These are phyloP conservation scores for Limonius californicus DNA, from an alignment of 1,140 invertebrate species.

Conservation along the genomic window DNA sequence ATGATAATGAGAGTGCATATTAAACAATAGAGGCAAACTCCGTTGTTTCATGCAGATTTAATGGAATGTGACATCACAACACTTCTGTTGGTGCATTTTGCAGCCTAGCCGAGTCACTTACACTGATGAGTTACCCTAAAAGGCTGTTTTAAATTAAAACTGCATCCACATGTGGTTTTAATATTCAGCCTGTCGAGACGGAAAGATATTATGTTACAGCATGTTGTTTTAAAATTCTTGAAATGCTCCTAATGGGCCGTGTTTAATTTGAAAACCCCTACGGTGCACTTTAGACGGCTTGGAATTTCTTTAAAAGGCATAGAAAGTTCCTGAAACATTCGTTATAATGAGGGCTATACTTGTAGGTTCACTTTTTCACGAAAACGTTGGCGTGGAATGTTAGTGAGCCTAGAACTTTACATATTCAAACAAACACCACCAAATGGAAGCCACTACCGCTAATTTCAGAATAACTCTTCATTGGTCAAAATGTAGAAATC, in stretches of 20 bases:
- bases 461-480: no score
- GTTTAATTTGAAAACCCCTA: background rate
- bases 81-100: background rate
- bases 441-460: no score
- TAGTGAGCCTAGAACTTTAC: no score
- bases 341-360: no score
- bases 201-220: conserved; percentile 15
- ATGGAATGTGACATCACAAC: conserved; percentile 6
- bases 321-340: no score
- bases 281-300: no score
- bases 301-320: no score
- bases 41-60: background rate
- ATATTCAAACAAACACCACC: no score
- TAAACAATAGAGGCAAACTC: background rate
- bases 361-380: no score
- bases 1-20: conserved; percentile 1
- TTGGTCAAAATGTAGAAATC: no score
- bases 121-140: conserved; percentile 15
- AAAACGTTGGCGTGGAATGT: no score
- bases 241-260: conserved; percentile 14
- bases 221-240: conserved; percentile 16
- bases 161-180: conserved; percentile 17
- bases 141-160: conserved; percentile 16
- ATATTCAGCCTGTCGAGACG: conserved; percentile 8
- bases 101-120: background rate